These are phyloP conservation scores for Tonatia bakeri DNA, from an alignment of 2,113 vertebrate genomes.

Conservation along the genomic window DNA sequence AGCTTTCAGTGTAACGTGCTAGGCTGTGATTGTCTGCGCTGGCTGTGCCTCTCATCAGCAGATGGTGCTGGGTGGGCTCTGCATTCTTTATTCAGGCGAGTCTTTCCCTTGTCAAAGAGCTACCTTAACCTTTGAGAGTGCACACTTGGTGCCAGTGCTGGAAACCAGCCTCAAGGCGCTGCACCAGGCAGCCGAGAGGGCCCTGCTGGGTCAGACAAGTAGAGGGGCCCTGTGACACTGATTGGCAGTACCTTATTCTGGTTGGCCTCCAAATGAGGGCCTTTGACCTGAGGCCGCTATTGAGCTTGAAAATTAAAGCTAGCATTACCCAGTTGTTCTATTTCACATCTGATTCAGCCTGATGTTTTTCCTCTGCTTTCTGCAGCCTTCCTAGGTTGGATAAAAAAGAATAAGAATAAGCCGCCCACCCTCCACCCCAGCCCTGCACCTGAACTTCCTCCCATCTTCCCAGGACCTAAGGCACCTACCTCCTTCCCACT, in stretches of 20 bases:
- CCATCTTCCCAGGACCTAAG: background rate
- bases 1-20: background rate
- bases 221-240: background rate
- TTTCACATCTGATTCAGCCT: background rate
- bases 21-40: background rate
- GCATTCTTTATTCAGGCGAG: background rate
- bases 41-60: background rate
- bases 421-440: background rate
- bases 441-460: background rate
- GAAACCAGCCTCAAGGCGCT: background rate
- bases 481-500: background rate
- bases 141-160: background rate
- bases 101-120: conserved; percentile 8
- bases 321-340: background rate
- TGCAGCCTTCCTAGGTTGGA: background rate
- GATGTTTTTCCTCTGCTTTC: background rate
- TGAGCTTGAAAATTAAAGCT: background rate
- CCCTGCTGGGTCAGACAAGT: background rate
- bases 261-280: background rate
- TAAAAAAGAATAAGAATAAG: background rate
- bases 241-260: background rate
- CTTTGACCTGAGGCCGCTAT: background rate
- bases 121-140: conserved; percentile 35
- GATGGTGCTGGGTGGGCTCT: background rate
- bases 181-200: background rate